These are phyloP conservation scores for Elephantulus edwardii DNA, from an alignment of 2,113 vertebrate species.

Conservation along the genomic window DNA sequence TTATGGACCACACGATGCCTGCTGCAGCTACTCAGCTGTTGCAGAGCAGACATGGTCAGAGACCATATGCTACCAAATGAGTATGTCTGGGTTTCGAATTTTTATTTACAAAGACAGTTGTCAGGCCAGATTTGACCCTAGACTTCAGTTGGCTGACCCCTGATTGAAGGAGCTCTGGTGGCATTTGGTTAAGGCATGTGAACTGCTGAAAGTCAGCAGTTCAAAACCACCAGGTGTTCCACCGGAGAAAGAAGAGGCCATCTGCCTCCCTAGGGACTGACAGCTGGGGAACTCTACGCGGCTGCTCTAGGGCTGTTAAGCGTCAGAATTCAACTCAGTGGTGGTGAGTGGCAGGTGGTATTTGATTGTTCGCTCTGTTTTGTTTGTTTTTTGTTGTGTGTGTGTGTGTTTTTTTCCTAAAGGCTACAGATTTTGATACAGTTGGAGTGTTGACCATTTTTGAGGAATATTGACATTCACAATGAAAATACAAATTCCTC, in stretches of 20 bases:
- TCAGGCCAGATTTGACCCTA: neutral
- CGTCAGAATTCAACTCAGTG: too few relatives aligned
- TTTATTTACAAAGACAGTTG: neutral
- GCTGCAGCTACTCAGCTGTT: neutral
- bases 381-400: too few relatives aligned
- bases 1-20: neutral
- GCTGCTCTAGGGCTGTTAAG: too few relatives aligned
- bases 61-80: neutral
- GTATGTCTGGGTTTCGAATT: neutral
- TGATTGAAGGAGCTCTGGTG: too few relatives aligned
- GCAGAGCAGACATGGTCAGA: neutral
- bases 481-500: neutral
- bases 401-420: neutral
- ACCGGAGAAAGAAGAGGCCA: too few relatives aligned
- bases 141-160: neutral
- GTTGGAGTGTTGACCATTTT: neutral
- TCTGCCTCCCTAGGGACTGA: too few relatives aligned
- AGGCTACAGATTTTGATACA: slow-evolving; percentile 8
- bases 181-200: too few relatives aligned
- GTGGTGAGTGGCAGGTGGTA: too few relatives aligned
- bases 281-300: too few relatives aligned
- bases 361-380: too few relatives aligned
- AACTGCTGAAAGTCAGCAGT: too few relatives aligned
- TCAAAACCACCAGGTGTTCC: too few relatives aligned
- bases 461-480: neutral